Base-by-base conservation (phyloP, 2,797 vertebrate species). In the Lagocephalus sceleratus region DNA sequence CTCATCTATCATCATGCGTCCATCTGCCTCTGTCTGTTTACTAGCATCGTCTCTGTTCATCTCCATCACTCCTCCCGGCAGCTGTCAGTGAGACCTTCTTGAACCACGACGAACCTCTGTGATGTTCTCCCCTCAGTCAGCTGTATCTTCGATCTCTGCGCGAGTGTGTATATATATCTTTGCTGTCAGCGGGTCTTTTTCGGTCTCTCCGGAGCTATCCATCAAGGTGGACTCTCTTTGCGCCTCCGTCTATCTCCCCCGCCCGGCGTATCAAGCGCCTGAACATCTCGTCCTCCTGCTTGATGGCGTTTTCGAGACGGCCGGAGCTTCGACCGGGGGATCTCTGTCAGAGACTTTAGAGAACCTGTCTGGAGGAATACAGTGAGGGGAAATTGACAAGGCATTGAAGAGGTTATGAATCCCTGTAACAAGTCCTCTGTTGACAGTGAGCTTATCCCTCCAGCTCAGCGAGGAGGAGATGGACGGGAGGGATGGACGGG, bases 1-100 rank as follows among this genome's bases (percentile, higher is more conserved):
- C 41, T 77, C 76, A 79, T 79, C 75, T 66, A 74, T 86, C 80
- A 76, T 84, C 76, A 70, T 81, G 64, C 70, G 61, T 70, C 76
- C 71, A 66, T 85, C 60, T 68, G 73, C 71, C 51, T 63, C 68
- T 64, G 42, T 71, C 63, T 86, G 73, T 87, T 80, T 80, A 73
- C 79, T 68, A 54, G 51, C 47, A 59, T 57, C 75, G 81, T 84
- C 75, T 71, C 71, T 47, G 67, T 83, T 67, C 66, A 73, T 84
- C 81, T 75, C 57, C 15, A 22, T 79, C 74, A 43, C 41, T 61
- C 68, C 63, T 74, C 72, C 76, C 63, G 63, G 69, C 63, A 19
- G 16, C 46, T 49, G 19, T 21, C 21, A 58, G 42, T n/a, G 53
- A n/a, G 49, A 57, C 51, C 47, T 42, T 53, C 40, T 48, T 45